Conservation (phyloP, 2,113 vertebrate genomes). For the Chaetura pelagica region DNA sequence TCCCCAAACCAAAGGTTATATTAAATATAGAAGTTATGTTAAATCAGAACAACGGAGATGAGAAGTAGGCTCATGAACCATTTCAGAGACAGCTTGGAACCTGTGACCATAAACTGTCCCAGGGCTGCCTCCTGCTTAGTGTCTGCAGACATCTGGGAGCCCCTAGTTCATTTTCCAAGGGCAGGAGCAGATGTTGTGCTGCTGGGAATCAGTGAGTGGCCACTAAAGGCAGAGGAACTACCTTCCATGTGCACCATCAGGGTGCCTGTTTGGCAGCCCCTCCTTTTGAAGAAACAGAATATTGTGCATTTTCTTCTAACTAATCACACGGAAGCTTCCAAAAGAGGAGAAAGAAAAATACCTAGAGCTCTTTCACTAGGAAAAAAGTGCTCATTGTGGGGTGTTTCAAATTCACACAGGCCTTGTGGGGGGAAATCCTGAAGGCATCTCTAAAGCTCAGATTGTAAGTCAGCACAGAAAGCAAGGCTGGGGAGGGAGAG, state of each 20-base stretch:
- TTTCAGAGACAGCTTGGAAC: not conserved
- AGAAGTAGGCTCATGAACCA: not conserved
- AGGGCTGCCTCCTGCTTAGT: not conserved
- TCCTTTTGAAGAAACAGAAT: not conserved
- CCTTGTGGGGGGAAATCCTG: not conserved
- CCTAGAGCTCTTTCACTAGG: not conserved
- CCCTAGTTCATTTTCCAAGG: not conserved
- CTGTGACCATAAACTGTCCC: not conserved
- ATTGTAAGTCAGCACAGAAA: not conserved
- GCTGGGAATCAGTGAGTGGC: not conserved
- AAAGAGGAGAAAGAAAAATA: not conserved
- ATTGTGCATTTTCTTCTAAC: not conserved
- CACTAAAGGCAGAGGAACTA: not conserved
- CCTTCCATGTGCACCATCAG: not conserved
- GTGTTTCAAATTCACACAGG: not conserved
- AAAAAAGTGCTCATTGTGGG: not conserved
- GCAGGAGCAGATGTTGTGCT: slow-evolving; percentile 29
- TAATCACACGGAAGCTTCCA: not conserved
- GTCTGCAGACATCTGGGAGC: not conserved
- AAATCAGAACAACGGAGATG: not conserved
- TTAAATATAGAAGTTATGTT: not conserved
- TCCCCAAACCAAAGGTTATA: not conserved
- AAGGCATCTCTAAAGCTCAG: not conserved
- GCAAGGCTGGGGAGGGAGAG: not conserved
- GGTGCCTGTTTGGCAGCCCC: not conserved